Conservation (phyloP, 2,113 vertebrate species). For the Carassius carassius region DNA sequence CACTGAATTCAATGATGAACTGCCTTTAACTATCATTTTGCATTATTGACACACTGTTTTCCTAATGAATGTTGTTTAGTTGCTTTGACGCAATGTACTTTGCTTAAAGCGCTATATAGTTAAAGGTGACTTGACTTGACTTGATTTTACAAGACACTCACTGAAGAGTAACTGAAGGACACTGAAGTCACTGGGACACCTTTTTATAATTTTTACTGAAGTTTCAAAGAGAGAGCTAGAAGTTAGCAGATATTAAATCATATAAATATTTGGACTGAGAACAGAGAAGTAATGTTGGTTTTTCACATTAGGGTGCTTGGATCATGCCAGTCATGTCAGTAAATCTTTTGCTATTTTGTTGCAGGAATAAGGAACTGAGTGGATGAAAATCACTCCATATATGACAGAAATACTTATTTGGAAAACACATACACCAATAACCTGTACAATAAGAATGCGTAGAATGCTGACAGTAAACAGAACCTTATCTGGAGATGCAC, state of each 20-base stretch:
- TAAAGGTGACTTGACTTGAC: too few species aligned
- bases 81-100: too few species aligned
- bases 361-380: conserved; percentile 17
- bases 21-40: too few species aligned
- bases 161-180: neutral
- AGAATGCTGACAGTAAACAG: too few species aligned
- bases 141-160: too few species aligned
- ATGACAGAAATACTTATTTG: neutral
- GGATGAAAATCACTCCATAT: neutral
- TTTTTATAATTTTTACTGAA: neutral
- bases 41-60: too few species aligned
- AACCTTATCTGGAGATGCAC: too few species aligned
- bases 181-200: neutral
- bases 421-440: neutral
- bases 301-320: conserved; percentile 67
- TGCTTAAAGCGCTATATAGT: too few species aligned
- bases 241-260: conserved; percentile 53
- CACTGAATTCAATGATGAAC: too few species aligned
- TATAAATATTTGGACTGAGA: conserved; percentile 62
- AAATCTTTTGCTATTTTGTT: too few species aligned
- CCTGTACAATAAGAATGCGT: neutral
- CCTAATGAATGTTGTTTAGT: too few species aligned
- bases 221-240: conserved; percentile 50
- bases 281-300: conserved; percentile 28
- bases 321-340: conserved; percentile 59